Evolutionary conservation across 1,140 invertebrate species (phyloP), one percentile per base, ranked within the genome.

Genomic region (Pentalonia nigronervosa): DNA sequence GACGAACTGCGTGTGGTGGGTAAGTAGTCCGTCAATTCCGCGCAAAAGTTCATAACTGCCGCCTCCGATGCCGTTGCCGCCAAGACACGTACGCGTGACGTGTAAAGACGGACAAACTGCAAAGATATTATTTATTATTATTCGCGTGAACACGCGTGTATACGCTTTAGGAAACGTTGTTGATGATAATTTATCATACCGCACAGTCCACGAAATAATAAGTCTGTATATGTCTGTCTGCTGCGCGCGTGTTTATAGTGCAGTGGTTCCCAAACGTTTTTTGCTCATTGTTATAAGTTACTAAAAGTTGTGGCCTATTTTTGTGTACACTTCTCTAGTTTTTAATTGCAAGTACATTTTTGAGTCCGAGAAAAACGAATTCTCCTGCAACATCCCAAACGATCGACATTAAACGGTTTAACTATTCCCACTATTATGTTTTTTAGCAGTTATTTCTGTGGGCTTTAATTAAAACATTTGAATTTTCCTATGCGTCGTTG

Each of bases 61-160:
- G 36, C 36, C 21, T 84, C 36, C 36, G 21, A 25, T 20, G 83
- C 9, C 41, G 41, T 6, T 9, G 11, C 11, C 11, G 83, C 36
- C 84, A 20, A 47, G 30, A 76, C 60, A 76, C 60, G 60, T 76
- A 76, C 60, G n/a, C 60, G n/a, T 17, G 60, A n/a, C 60, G 60
- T 76, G 30, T 76, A 76, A 76, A 76, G 60, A 76, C 60, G 60
- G 17, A 76, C 60, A 76, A 76, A 76, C 60, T 76, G 60, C 60
- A 76, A n/a, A 76, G 30, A 76, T n/a, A 76, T 76, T 76, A 76
- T 76, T 76, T 76, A 76, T 76, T 76, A 76, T 76, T 76, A 76
- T 20, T 76, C 60, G 60, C 60, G 60, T 17, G 60, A 76, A 76
- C 60, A 76, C 60, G 60, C 30, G 60, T 76, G 60, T 76, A 3